phyloP scores from a whole-genome alignment of 1,140 invertebrate species.

The Panulirus ornatus region DNA sequence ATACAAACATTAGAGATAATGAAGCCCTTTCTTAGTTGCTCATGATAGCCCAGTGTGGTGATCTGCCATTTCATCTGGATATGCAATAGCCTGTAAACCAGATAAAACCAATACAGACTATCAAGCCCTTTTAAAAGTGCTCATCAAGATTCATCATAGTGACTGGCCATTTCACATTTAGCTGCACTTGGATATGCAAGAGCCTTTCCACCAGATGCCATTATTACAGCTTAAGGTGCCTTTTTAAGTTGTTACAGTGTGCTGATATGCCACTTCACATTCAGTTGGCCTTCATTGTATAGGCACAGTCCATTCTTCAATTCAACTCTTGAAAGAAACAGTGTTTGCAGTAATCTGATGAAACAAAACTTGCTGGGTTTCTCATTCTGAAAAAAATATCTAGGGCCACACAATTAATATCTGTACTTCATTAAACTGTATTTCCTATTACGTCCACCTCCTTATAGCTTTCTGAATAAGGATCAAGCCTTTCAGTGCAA shows the following conservation, averaged over 20 bases:
- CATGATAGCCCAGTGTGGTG: neutral
- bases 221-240: too few species aligned
- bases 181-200: too few species aligned
- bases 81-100: too few species aligned
- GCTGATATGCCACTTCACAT: neutral
- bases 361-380: neutral
- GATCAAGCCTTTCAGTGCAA: neutral
- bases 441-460: too few species aligned
- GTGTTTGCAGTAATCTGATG: too few species aligned
- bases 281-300: conserved; percentile 15
- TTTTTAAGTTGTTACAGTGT: neutral
- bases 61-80: neutral
- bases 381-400: neutral
- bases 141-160: too few species aligned
- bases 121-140: too few species aligned
- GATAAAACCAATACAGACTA: too few species aligned
- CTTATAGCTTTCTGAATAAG: neutral
- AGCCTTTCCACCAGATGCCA: too few species aligned
- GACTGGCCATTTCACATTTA: too few species aligned
- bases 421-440: too few species aligned
- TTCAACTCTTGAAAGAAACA: too few species aligned
- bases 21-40: neutral
- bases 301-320: conserved; percentile 16
- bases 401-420: neutral
- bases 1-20: neutral